These are phyloP conservation scores for Gila orcuttii DNA, from an alignment of 2,113 vertebrate genomes.

Conservation along the genomic window DNA sequence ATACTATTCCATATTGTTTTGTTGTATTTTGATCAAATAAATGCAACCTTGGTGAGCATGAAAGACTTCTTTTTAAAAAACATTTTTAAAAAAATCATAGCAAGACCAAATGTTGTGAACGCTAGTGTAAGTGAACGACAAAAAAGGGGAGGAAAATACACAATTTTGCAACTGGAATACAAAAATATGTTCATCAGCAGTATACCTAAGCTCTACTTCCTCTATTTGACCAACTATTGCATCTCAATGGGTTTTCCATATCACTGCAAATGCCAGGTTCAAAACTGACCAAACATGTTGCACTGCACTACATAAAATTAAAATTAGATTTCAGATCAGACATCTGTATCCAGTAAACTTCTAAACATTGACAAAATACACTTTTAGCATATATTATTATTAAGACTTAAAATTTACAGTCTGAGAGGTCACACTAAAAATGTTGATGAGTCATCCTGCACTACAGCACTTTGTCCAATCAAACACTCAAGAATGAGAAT, in stretches of 20 bases:
- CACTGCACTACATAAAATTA: background rate
- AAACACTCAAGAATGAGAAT: background rate
- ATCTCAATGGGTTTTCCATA: background rate
- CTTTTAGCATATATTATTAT: background rate
- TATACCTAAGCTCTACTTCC: background rate
- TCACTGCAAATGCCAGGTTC: background rate
- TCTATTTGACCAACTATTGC: background rate
- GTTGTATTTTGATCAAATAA: background rate
- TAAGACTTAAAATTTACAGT: background rate
- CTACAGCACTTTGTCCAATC: background rate
- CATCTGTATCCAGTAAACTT: background rate
- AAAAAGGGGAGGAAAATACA: background rate
- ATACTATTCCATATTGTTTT: background rate
- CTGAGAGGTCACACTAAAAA: background rate
- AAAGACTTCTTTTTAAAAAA: background rate
- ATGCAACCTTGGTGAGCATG: background rate
- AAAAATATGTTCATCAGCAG: constrained; percentile 7
- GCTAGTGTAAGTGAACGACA: background rate
- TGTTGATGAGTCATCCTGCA: background rate
- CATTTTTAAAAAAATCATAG: background rate
- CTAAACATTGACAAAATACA: background rate
- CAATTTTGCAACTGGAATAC: constrained; percentile 8
- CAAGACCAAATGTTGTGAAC: background rate
- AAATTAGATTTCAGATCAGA: background rate
- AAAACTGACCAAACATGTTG: background rate